phyloP scores from a whole-genome alignment of 2,113 vertebrate species.

The Sardina pilchardus region DNA sequence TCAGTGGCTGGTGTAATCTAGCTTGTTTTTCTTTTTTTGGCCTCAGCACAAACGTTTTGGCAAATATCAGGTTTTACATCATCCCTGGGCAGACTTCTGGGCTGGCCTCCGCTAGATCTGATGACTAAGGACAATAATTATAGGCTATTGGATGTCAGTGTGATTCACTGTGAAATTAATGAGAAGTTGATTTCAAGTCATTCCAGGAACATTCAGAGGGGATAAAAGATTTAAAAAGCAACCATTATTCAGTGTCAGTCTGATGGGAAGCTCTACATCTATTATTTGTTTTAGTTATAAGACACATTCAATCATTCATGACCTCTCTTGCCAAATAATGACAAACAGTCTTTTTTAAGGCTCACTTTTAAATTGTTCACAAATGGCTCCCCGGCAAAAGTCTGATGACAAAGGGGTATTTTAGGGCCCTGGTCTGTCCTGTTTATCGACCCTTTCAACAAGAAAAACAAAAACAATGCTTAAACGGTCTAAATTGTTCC shows the following conservation, averaged over 20 bases:
- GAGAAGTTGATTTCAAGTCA: background rate
- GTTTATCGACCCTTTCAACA: no score
- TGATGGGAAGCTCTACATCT: background rate
- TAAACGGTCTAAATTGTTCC: no score
- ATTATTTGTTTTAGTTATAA: background rate
- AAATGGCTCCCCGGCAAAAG: background rate
- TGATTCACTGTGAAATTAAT: background rate
- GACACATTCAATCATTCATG: background rate
- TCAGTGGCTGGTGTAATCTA: background rate
- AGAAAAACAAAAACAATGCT: no score
- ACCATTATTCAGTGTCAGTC: background rate
- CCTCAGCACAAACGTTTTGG: background rate
- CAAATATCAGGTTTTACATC: background rate
- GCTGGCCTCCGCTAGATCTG: background rate
- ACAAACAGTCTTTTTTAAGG: background rate
- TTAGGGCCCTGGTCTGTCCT: background rate
- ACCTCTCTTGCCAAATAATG: background rate
- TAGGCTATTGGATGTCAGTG: background rate
- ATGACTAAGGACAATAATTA: background rate
- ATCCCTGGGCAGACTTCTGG: background rate
- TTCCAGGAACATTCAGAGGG: background rate
- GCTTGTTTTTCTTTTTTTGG: background rate
- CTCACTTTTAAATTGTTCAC: background rate
- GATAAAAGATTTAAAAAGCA: conserved; percentile 2
- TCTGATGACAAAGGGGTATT: background rate